phyloP scores from a whole-genome alignment of 2,113 vertebrate species.

The Patagioenas fasciata region DNA sequence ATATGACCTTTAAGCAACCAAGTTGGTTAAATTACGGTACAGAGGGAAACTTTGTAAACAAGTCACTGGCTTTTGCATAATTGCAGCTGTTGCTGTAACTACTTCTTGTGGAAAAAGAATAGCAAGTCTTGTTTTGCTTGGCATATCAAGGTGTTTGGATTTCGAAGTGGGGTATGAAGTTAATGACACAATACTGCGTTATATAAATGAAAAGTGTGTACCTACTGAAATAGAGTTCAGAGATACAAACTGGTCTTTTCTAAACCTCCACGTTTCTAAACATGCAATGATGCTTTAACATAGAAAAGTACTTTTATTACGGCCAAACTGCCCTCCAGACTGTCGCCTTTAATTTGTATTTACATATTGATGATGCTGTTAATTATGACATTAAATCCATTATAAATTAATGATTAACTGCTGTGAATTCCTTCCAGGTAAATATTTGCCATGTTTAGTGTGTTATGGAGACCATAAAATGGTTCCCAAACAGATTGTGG shows the following conservation, averaged over 20 bases:
- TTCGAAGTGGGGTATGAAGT: slow-evolving; percentile 34
- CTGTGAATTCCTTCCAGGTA: slow-evolving; percentile 29
- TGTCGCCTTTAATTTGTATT: slow-evolving; percentile 9
- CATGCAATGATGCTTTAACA: not conserved
- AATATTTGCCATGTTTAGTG: slow-evolving; percentile 38
- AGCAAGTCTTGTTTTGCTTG: slow-evolving; percentile 41
- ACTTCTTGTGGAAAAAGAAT: slow-evolving; percentile 23
- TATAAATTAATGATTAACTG: slow-evolving; percentile 55
- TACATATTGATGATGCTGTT: slow-evolving; percentile 32
- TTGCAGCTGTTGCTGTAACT: slow-evolving; percentile 33
- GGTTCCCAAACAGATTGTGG: not conserved
- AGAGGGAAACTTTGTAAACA: slow-evolving; percentile 45
- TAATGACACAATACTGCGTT: not conserved
- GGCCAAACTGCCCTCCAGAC: not conserved
- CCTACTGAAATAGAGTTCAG: not conserved
- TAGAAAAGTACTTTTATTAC: not conserved
- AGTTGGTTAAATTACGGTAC: slow-evolving; percentile 27
- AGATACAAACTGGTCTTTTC: not conserved
- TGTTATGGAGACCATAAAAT: not conserved
- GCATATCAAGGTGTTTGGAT: not conserved
- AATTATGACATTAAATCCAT: slow-evolving; percentile 28
- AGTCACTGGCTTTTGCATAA: slow-evolving; percentile 15
- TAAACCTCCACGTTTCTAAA: not conserved
- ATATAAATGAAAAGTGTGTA: not conserved
- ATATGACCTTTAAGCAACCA: slow-evolving; percentile 33